A percentile compares a stretch with the other conserved stretches of the same genome.
phyloP scores from a whole-genome alignment of 2,797 vertebrate species.

The Enteromius radiatus region DNA sequence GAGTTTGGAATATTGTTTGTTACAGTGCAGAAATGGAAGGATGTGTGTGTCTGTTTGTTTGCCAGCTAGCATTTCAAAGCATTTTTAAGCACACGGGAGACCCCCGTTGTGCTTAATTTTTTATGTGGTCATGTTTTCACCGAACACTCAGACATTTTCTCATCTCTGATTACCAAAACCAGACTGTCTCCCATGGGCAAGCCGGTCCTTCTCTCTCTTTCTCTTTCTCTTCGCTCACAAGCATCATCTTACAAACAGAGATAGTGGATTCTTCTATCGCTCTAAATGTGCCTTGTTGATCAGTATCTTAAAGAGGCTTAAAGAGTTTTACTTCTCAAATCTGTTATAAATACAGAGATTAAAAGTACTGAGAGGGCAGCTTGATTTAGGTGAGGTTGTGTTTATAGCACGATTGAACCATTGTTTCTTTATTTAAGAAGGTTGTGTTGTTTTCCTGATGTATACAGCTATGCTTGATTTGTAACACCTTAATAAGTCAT shows the following conservation, averaged over 20 bases:
- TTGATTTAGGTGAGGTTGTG: background rate
- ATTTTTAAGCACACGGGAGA: slow-evolving; percentile 15
- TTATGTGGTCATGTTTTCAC: slow-evolving; percentile 37
- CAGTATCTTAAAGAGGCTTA: slow-evolving; percentile 8
- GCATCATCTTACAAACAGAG: background rate
- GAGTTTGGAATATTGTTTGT: slow-evolving; percentile 10
- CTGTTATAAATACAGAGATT: slow-evolving; percentile 20
- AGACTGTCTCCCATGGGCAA: slow-evolving; percentile 26
- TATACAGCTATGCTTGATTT: background rate
- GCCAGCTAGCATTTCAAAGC: slow-evolving; percentile 19
- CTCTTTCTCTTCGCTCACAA: background rate
- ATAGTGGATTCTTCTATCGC: background rate
- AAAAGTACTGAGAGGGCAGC: background rate
- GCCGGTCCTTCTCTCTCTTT: background rate
- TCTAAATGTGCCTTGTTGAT: background rate
- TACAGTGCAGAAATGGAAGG: slow-evolving; percentile 2
- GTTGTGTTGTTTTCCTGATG: background rate
- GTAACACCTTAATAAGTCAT: background rate
- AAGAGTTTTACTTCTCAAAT: slow-evolving; percentile 14
- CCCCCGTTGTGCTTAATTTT: slow-evolving; percentile 31
- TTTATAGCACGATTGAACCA: background rate
- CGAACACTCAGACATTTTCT: slow-evolving; percentile 29
- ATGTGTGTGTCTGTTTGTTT: slow-evolving; percentile 14
- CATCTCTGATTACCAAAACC: slow-evolving; percentile 39
- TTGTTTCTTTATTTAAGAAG: background rate